These are phyloP conservation scores for Dipodomys stephensi DNA, from an alignment of 2,113 vertebrate genomes.

Conservation along the genomic window DNA sequence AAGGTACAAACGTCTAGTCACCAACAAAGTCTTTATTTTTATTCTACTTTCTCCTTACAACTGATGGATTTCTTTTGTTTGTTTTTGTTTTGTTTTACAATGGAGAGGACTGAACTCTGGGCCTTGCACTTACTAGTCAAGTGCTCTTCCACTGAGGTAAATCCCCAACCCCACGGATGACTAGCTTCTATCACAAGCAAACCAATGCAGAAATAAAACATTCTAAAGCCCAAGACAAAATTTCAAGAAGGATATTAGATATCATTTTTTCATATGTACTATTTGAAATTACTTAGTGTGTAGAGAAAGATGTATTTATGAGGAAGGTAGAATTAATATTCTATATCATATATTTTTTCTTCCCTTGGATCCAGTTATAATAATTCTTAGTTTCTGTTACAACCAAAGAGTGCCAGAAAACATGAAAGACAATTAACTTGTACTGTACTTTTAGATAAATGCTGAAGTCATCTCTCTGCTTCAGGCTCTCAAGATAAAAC, in stretches of 20 bases:
- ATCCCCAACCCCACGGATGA: no score
- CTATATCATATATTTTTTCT: background rate
- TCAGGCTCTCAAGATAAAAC: slow-evolving; percentile 94
- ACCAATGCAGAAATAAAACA: background rate
- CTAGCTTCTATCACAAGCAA: background rate
- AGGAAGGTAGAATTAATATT: background rate
- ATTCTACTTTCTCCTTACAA: background rate
- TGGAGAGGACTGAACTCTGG: no score
- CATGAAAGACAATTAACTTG: background rate
- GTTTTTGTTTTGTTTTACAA: background rate
- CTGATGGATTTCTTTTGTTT: background rate
- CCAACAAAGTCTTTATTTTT: background rate
- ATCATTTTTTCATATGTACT: background rate
- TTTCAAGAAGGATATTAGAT: background rate
- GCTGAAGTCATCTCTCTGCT: slow-evolving; percentile 92
- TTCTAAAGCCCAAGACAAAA: background rate
- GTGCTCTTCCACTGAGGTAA: no score
- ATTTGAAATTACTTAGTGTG: slow-evolving; percentile 1
- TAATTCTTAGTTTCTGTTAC: background rate
- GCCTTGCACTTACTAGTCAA: no score
- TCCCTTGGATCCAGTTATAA: background rate
- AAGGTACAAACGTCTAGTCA: background rate
- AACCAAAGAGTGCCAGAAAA: background rate
- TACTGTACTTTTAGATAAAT: slow-evolving; percentile 93
- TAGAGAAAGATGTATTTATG: background rate